Conservation (phyloP, 2,888 invertebrate species). For the Hydrotaea diabolus region DNA sequence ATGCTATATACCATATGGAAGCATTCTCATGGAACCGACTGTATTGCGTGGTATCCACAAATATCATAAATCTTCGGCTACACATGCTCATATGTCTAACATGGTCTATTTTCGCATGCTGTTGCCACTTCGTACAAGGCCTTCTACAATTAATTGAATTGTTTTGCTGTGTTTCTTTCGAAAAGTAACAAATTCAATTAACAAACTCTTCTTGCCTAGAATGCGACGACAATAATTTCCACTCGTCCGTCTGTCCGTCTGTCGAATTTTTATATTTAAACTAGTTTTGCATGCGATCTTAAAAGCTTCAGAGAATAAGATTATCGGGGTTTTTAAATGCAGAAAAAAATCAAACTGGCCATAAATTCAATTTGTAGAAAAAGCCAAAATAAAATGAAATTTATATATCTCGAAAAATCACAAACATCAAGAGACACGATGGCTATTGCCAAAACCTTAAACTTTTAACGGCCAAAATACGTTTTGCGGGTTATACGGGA, state of each 20-base stretch:
- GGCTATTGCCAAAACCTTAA: background rate
- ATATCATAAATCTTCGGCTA: background rate
- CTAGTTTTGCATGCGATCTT: background rate
- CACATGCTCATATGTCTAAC: background rate
- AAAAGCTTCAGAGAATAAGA: background rate
- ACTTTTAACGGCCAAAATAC: background rate
- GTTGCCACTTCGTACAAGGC: constrained; percentile 22
- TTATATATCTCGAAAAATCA: background rate
- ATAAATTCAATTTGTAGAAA: background rate
- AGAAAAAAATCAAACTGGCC: background rate
- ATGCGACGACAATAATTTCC: background rate
- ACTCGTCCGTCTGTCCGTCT: background rate
- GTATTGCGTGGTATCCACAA: background rate
- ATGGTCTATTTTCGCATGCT: constrained; percentile 22
- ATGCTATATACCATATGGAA: too few relatives aligned
- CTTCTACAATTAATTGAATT: constrained; percentile 63
- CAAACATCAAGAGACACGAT: background rate
- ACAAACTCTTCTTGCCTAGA: constrained; percentile 36
- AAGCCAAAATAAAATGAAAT: background rate
- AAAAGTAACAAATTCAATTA: constrained; percentile 62
- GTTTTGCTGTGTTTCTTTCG: constrained; percentile 41
- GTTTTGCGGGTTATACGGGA: background rate
- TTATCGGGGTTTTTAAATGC: background rate
- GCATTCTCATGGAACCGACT: background rate
- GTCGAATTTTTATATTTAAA: too few relatives aligned